Evolutionary conservation across 2,113 vertebrate species (phyloP).

Genomic region (Pachypanchax playfairii): DNA sequence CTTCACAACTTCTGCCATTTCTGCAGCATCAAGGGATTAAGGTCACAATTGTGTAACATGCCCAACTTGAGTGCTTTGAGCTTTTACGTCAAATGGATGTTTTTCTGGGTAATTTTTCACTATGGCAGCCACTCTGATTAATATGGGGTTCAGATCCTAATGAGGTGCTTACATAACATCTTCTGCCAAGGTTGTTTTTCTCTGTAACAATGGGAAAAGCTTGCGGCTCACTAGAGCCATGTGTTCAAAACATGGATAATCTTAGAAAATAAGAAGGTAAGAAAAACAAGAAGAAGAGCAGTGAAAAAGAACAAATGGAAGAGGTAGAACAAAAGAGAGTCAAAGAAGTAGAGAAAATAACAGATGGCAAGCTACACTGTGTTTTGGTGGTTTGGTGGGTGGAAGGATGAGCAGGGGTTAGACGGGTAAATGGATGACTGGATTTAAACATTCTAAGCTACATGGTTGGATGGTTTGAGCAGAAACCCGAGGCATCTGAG

Average conservation of each 20-base stretch:
- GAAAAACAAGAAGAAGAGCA: neutral
- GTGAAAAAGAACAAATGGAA: conserved; percentile 14
- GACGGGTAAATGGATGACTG: conserved; percentile 10
- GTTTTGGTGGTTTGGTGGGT: conserved; percentile 20
- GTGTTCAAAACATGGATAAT: conserved; percentile 18
- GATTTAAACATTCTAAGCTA: conserved; percentile 17
- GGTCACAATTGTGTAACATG: conserved; percentile 41
- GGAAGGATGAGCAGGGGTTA: conserved; percentile 13
- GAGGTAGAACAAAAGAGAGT: conserved; percentile 13
- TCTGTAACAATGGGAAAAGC: conserved; percentile 22
- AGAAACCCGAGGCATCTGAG: neutral
- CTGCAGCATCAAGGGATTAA: conserved; percentile 9
- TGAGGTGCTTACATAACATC: conserved; percentile 58
- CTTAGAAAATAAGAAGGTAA: conserved; percentile 7
- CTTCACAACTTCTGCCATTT: conserved; percentile 5
- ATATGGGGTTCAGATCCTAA: conserved; percentile 34
- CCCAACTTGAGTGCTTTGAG: conserved; percentile 25
- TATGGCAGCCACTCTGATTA: conserved; percentile 32
- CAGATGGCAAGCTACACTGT: conserved; percentile 44
- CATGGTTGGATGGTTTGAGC: conserved; percentile 16
- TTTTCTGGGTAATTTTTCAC: conserved; percentile 59
- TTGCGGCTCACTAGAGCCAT: conserved; percentile 48
- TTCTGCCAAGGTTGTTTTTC: conserved; percentile 50
- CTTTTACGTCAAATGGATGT: conserved; percentile 45
- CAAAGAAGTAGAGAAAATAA: conserved; percentile 33